Evolutionary conservation across 1,140 invertebrate species (phyloP), one percentile per base, ranked within the genome.

Genomic region (Macrobrachium rosenbergii): DNA sequence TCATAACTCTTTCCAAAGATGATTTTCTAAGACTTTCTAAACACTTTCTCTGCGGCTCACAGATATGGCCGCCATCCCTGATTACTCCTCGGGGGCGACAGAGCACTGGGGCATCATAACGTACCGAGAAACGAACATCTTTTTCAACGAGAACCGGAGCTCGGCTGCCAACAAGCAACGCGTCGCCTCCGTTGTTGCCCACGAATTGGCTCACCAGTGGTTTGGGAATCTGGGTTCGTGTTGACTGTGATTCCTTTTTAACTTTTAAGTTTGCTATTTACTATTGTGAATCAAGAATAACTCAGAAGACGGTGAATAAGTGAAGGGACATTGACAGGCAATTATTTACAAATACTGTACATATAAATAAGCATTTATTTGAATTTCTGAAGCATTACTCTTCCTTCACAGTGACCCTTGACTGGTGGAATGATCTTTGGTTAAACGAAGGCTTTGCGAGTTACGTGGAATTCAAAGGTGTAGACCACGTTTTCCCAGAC

Each of bases 31-130:
- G 28, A 37, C 3, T 37, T 37, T 37, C 3, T 37, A 37, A 37
- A 37, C 28, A 37, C 3, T 37, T 37, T 37, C 28, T 37, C 28
- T 37, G 1, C 3, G 28, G 12, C 90, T 60, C 90, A 5, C 91
- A 94, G 97, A 98, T 92, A 92, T 98, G 90, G 94, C 98, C 64
- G 97, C 96, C 0, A 95, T 99, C 79, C 97, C 97, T 1, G 97
- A 98, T 91, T 98, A 98, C 91, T 94, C 96, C 0, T 97, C 97
- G 5, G 98, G 93, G 21, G 94, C 93, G 7, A 94, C 94, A 92
- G 93, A 94, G 89, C 94, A 94, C 91, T 98, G 97, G 97, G 97
- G 98, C 16, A 92, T 99, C 78, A 96, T 98, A 21, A 98, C 96
- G 0, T 98, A 96, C 91, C 91, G 96, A 67, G 96, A 97, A 91